These are phyloP conservation scores for Siniperca chuatsi DNA, from an alignment of 2,113 vertebrate species.

Conservation along the genomic window DNA sequence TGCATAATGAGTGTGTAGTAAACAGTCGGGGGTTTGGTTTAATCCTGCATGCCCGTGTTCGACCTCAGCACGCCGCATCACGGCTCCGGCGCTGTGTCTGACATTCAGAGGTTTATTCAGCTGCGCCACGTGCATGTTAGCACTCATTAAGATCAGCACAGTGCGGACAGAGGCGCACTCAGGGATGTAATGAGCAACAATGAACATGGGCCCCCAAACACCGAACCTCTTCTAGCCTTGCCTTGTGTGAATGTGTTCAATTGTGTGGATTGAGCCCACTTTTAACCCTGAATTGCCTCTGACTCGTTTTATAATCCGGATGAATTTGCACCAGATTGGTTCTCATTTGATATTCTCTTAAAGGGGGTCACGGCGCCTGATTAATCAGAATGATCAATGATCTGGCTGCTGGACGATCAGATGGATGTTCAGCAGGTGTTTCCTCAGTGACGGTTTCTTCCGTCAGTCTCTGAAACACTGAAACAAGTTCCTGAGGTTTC, in stretches of 20 bases:
- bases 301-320: too few species aligned
- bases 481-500: neutral
- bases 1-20: slow-evolving; percentile 16
- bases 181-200: too few species aligned
- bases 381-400: neutral
- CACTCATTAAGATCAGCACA: slow-evolving; percentile 14
- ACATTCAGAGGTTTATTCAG: slow-evolving; percentile 33
- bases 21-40: slow-evolving; percentile 4
- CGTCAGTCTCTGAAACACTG: neutral
- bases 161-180: neutral
- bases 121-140: neutral
- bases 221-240: too few species aligned
- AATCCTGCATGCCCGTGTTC: slow-evolving; percentile 24
- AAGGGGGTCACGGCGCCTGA: neutral
- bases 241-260: neutral
- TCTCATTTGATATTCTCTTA: neutral
- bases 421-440: too few species aligned
- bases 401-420: neutral
- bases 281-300: neutral
- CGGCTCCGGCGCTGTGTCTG: neutral
- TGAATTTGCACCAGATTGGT: too few species aligned
- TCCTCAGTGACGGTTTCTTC: too few species aligned
- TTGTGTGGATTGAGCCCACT: neutral
- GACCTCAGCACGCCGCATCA: slow-evolving; percentile 23
- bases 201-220: neutral